Percentiles rank a stretch among this genome's conserved stretches.
Evolutionary conservation across 2,888 invertebrate genomes (phyloP).

Genomic region (Caenorhabditis angaria): DNA sequence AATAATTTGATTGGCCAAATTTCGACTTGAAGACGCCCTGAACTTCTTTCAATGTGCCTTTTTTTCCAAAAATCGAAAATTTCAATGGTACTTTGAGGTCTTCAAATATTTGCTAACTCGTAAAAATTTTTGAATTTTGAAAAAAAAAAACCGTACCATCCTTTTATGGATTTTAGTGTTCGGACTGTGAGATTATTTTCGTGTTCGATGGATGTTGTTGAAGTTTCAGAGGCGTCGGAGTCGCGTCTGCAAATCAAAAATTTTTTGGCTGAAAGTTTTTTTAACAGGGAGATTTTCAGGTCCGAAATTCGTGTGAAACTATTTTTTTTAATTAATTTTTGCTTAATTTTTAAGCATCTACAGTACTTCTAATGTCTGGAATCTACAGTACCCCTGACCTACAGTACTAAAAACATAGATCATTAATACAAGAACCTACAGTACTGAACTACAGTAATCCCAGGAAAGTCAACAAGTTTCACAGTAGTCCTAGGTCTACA

Average conservation of each 20-base stretch:
- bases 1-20: constrained; percentile 45
- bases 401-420: background rate
- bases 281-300: no score
- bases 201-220: constrained; percentile 2
- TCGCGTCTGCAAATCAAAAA: background rate
- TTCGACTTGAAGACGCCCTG: constrained; percentile 23
- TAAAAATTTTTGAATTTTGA: background rate
- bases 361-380: background rate
- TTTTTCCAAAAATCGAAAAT: background rate
- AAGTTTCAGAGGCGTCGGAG: constrained; percentile 14
- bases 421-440: background rate
- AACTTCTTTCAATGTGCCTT: constrained; percentile 5
- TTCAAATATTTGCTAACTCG: background rate
- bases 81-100: background rate
- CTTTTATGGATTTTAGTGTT: constrained; percentile 13
- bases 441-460: no score
- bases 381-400: background rate
- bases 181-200: constrained; percentile 17
- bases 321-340: no score
- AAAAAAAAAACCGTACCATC: constrained; percentile 32
- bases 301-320: no score
- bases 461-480: no score
- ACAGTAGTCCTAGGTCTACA: no score
- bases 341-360: no score
- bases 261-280: background rate